Percentiles rank a stretch among this genome's conserved stretches.
These are phyloP conservation scores for Antennarius striatus DNA, from an alignment of 2,113 vertebrate species.

Conservation along the genomic window DNA sequence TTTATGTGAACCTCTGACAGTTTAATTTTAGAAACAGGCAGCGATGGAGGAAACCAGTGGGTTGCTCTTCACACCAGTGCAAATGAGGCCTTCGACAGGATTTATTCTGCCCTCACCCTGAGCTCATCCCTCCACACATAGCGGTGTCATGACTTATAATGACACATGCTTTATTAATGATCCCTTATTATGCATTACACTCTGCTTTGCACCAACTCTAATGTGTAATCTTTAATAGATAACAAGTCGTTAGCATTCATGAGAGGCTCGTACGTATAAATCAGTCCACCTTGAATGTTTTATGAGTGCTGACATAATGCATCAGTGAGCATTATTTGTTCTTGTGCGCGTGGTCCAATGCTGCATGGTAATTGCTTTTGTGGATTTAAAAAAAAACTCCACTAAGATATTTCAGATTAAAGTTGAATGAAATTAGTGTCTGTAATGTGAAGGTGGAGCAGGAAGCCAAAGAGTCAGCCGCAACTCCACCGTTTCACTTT, in stretches of 20 bases:
- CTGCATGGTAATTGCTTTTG: neutral
- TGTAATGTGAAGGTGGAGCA: neutral
- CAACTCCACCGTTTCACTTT: no score
- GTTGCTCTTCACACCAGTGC: no score
- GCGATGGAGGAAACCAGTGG: no score
- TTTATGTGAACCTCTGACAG: no score
- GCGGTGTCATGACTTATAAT: neutral
- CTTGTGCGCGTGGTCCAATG: neutral
- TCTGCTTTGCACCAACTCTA: neutral
- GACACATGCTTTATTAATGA: conserved; percentile 1
- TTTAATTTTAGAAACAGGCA: no score
- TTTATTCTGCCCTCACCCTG: neutral
- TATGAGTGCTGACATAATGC: conserved; percentile 9
- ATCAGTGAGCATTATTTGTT: neutral
- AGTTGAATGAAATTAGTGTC: neutral
- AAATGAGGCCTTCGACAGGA: neutral
- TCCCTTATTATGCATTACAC: conserved; percentile 4
- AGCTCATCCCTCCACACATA: neutral
- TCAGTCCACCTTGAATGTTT: conserved; percentile 9
- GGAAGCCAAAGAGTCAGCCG: neutral
- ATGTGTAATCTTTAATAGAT: conserved; percentile 9
- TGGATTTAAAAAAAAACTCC: neutral
- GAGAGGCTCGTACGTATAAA: conserved; percentile 5
- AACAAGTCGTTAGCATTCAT: conserved; percentile 33
- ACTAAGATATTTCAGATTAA: neutral